Evolutionary conservation across 2,888 invertebrate species (phyloP).

Genomic region (Aspidapion aeneum): DNA sequence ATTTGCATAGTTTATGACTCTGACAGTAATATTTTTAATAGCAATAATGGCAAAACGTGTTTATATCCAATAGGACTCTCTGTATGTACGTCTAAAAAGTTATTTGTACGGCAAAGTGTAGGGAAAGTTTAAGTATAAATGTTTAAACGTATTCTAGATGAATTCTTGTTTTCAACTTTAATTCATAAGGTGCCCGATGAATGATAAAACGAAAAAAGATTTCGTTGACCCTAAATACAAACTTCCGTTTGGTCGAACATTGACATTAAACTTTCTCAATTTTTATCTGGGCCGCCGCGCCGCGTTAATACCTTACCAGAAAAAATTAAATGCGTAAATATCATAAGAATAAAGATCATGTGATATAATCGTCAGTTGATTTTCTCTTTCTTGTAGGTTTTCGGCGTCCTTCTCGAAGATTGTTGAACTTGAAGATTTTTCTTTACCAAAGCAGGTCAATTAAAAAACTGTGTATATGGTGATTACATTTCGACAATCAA

Average conservation of each 20-base stretch:
- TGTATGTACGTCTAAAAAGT: no score
- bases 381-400: not conserved
- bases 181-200: not conserved
- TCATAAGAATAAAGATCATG: not conserved
- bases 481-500: no score
- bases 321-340: not conserved
- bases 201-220: not conserved
- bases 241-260: conserved; percentile 23
- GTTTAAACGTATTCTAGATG: not conserved
- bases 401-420: not conserved
- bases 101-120: no score
- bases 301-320: not conserved
- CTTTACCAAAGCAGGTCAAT: no score
- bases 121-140: no score
- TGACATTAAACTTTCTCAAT: conserved; percentile 23
- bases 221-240: conserved; percentile 3
- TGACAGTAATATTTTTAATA: no score
- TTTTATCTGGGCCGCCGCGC: not conserved
- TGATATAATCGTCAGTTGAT: not conserved
- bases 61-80: no score
- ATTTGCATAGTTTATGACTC: no score
- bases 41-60: no score
- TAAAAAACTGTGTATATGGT: no score
- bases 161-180: not conserved
- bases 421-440: no score